Percentiles rank a stretch among this genome's conserved stretches.
Conservation (phyloP, 2,888 invertebrate species). For the Hydriomena furcata region DNA sequence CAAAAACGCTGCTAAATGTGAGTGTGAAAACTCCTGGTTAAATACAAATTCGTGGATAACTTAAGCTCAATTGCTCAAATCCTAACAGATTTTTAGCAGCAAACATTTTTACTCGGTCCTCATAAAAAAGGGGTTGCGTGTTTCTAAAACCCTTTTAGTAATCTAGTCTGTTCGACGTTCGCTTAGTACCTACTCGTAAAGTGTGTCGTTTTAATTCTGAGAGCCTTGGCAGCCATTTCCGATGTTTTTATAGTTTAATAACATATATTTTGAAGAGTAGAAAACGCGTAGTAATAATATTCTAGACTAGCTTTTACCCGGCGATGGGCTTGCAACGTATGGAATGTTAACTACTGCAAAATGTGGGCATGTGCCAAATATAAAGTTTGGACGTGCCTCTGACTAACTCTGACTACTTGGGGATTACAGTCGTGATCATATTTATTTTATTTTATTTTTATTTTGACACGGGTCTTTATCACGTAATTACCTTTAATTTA, state of each 20-base stretch:
- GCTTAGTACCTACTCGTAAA: constrained; percentile 46
- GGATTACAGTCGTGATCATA: too few relatives aligned
- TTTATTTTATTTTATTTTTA: too few relatives aligned
- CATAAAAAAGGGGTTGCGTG: constrained; percentile 43
- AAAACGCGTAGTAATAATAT: constrained; percentile 26
- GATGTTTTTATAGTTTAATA: constrained; percentile 42
- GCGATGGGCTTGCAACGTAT: constrained; percentile 52
- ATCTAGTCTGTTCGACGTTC: constrained; percentile 41
- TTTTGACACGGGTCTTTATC: too few relatives aligned
- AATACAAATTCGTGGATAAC: constrained; percentile 20
- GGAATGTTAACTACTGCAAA: too few relatives aligned
- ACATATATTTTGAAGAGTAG: constrained; percentile 46
- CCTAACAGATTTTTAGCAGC: constrained; percentile 33
- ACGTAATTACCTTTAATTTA: too few relatives aligned
- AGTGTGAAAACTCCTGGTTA: too few relatives aligned
- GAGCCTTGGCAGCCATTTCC: constrained; percentile 29
- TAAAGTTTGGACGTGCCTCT: too few relatives aligned
- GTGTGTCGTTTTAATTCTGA: constrained; percentile 40
- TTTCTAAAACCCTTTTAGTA: constrained; percentile 47
- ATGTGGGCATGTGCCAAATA: too few relatives aligned
- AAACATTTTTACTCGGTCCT: constrained; percentile 44
- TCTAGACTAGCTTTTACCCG: constrained; percentile 48
- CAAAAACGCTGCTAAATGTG: too few relatives aligned
- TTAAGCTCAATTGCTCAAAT: constrained; percentile 33
- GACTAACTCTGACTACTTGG: too few relatives aligned